These are phyloP conservation scores for Spea bombifrons DNA, from an alignment of 2,113 vertebrate species.

Conservation along the genomic window DNA sequence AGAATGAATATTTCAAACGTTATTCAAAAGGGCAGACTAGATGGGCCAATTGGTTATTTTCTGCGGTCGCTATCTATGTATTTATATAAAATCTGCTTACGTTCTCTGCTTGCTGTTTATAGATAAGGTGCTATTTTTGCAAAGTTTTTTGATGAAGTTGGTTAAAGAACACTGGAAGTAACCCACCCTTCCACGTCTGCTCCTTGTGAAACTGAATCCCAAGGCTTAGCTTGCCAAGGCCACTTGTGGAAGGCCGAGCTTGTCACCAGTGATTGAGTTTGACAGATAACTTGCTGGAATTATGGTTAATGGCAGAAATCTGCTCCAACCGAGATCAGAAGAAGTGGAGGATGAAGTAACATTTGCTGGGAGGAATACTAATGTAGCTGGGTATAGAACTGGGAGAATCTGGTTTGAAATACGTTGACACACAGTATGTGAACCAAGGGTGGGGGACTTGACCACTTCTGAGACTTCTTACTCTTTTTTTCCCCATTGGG, in stretches of 20 bases:
- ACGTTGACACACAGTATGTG: no score
- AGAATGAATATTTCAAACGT: no score
- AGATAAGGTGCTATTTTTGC: no score
- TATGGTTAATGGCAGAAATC: conserved; percentile 34
- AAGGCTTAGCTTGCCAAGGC: conserved; percentile 35
- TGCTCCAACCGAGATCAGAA: conserved; percentile 31
- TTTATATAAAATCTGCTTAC: no score
- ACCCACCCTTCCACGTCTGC: background rate
- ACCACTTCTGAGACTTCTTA: no score
- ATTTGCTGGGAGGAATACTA: conserved; percentile 24
- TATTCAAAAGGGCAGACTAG: no score
- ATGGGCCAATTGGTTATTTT: no score
- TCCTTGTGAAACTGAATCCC: conserved; percentile 36
- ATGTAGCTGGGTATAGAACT: conserved; percentile 21
- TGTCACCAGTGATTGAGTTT: conserved; percentile 42
- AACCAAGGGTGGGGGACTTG: no score
- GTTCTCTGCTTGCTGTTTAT: no score
- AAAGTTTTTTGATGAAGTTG: no score
- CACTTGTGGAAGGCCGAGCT: conserved; percentile 22
- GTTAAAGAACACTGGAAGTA: background rate
- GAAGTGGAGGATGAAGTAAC: conserved; percentile 32
- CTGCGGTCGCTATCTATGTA: no score
- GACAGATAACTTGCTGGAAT: conserved; percentile 42
- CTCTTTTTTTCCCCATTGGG: no score
- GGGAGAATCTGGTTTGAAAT: conserved; percentile 5